Base-by-base conservation (phyloP, 2,888 invertebrate genomes). In the Agrypnus murinus region DNA sequence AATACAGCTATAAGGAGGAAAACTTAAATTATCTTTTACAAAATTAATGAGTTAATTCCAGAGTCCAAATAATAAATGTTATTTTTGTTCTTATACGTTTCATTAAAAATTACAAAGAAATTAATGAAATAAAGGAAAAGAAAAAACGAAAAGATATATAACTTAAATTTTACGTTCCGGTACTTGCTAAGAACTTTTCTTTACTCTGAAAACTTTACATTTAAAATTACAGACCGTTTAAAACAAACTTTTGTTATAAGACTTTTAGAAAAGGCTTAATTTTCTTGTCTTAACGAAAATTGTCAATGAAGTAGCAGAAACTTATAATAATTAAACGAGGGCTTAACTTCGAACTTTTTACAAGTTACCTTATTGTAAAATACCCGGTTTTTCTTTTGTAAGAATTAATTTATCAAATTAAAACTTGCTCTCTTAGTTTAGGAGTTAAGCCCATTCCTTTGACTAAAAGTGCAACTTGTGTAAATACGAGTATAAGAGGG, bases 1-100 rank as follows among this genome's bases (percentile, higher is more conserved):
- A 25, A 5, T 25, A 25, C 5, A 25, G 5, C 25, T 25, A 25
- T 5, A 5, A 25, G 25, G 25, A 25, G 2, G 25, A 48, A 48
- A 48, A 48, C 19, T 19, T 25, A 15, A n/a, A 48, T 15, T 48
- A 15, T 15, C 48, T 25, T n/a, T n/a, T 48, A 10, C 9, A 31
- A 19, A 48, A 10, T 48, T 48, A 48, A 17, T n/a, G 48, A 48
- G 48, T 8, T 48, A 48, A 48, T 48, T 19, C 19, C 10, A 17
- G 19, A 48, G 7, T 48, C 19, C 3, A 25, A 48, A 19, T 48
- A 25, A 48, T 48, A 48, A 48, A 48, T 48, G 48, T 48, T 48
- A 31, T 48, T 48, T 31, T 48, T 48, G 48, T 48, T 48, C 19
- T 19, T 48, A 48, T 31, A 48, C 15, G 12, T 48, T 48, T 19